Conservation (phyloP, 2,888 invertebrate species). For the Diplazon laetatorius region DNA sequence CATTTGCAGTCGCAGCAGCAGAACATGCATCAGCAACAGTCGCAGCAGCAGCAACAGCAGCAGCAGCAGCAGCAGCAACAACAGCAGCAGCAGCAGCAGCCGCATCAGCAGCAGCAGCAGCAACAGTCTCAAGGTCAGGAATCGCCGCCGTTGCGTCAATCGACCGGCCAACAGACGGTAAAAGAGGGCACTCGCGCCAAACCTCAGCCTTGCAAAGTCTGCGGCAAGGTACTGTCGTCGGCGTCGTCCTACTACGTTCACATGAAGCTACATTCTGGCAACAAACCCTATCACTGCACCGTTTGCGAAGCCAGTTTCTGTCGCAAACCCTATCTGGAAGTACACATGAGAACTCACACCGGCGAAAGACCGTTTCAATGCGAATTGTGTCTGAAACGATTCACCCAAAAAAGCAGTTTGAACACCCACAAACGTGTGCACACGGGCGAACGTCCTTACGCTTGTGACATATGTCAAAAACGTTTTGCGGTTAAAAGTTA, state of each 20-base stretch:
- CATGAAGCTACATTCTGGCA: constrained; percentile 91
- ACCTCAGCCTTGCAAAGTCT: constrained; percentile 90
- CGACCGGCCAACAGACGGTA: constrained; percentile 78
- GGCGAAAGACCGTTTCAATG: constrained; percentile 90
- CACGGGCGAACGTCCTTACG: constrained; percentile 91
- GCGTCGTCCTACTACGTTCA: constrained; percentile 92
- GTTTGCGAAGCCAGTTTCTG: constrained; percentile 91
- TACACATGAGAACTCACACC: constrained; percentile 92
- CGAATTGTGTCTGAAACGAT: constrained; percentile 89
- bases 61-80: constrained; percentile 64
- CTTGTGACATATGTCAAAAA: constrained; percentile 91
- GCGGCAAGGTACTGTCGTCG: constrained; percentile 90
- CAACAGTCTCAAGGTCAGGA: constrained; percentile 78
- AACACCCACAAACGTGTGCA: constrained; percentile 92
- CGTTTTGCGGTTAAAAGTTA: constrained; percentile 92
- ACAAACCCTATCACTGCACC: constrained; percentile 91
- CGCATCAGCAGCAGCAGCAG: constrained; percentile 76
- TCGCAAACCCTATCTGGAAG: constrained; percentile 91
- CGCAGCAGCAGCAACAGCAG: constrained; percentile 72
- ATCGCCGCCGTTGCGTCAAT: constrained; percentile 76
- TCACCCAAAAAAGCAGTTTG: constrained; percentile 91
- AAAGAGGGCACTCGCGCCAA: constrained; percentile 85
- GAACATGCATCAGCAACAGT: constrained; percentile 81
- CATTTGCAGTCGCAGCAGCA: constrained; percentile 80
- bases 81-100: constrained; percentile 64